Evolutionary conservation across 2,888 invertebrate genomes (phyloP).

Genomic region (Tholera decimalis): DNA sequence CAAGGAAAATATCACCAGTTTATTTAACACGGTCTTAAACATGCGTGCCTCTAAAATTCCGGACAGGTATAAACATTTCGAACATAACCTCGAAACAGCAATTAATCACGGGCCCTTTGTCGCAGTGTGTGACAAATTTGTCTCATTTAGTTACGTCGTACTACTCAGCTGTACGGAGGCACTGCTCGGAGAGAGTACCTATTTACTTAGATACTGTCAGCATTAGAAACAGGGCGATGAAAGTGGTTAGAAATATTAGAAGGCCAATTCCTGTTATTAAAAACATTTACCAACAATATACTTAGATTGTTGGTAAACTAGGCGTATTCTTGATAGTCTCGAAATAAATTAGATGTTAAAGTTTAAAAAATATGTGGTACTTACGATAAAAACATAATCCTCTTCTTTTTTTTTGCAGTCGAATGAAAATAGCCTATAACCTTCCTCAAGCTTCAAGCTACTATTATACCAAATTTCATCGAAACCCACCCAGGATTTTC

Average conservation of each 20-base stretch:
- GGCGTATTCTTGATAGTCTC: too few relatives aligned
- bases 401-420: too few relatives aligned
- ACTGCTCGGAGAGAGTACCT: slow-evolving; percentile 17
- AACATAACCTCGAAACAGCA: slow-evolving; percentile 41
- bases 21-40: background rate
- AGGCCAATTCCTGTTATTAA: background rate
- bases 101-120: slow-evolving; percentile 57
- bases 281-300: too few relatives aligned
- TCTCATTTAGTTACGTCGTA: slow-evolving; percentile 42
- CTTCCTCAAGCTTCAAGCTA: too few relatives aligned
- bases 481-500: too few relatives aligned
- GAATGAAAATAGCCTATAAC: too few relatives aligned
- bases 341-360: too few relatives aligned
- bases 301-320: too few relatives aligned
- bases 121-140: slow-evolving; percentile 52
- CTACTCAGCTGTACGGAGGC: slow-evolving; percentile 24
- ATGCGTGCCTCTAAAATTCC: slow-evolving; percentile 9
- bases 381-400: too few relatives aligned
- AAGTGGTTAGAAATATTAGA: background rate
- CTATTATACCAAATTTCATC: too few relatives aligned
- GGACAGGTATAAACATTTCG: slow-evolving; percentile 35
- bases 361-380: too few relatives aligned
- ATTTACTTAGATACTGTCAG: slow-evolving; percentile 1
- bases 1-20: slow-evolving; percentile 3
- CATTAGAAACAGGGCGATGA: background rate